A percentile compares a stretch with the other conserved stretches of the same genome.
These are phyloP conservation scores for Spinus pinus DNA, from an alignment of 2,797 vertebrate genomes.

Conservation along the genomic window DNA sequence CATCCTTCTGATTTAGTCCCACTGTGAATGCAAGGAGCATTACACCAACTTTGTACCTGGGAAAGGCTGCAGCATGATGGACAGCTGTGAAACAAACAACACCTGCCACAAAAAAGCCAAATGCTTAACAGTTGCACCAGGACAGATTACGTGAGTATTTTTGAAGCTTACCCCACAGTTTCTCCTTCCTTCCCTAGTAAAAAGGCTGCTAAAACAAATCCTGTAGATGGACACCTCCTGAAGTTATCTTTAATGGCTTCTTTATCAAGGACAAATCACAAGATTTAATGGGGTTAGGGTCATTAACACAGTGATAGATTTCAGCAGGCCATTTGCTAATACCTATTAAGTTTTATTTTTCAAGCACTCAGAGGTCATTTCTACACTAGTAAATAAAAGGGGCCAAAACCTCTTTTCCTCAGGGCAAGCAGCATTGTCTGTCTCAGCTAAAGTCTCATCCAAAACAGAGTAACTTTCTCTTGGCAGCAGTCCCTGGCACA, in stretches of 20 bases:
- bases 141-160: slow-evolving; percentile 80
- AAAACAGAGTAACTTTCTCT: neutral
- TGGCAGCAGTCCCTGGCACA: slow-evolving; percentile 31
- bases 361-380: neutral
- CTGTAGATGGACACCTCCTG: neutral
- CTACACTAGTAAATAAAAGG: neutral
- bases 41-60: slow-evolving; percentile 73
- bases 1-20: slow-evolving; percentile 76
- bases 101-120: slow-evolving; percentile 85
- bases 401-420: neutral
- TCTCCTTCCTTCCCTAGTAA: neutral
- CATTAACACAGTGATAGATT: neutral
- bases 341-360: slow-evolving; percentile 8
- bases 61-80: slow-evolving; percentile 77
- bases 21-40: slow-evolving; percentile 90
- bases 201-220: neutral
- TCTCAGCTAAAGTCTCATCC: neutral
- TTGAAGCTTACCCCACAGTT: neutral
- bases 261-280: neutral
- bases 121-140: slow-evolving; percentile 79
- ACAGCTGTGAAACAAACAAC: slow-evolving; percentile 79
- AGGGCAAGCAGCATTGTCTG: neutral
- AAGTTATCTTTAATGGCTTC: neutral
- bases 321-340: neutral
- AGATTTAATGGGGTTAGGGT: neutral